phyloP scores from a whole-genome alignment of 1,140 invertebrate species.

The Pseudoatta argentina region DNA sequence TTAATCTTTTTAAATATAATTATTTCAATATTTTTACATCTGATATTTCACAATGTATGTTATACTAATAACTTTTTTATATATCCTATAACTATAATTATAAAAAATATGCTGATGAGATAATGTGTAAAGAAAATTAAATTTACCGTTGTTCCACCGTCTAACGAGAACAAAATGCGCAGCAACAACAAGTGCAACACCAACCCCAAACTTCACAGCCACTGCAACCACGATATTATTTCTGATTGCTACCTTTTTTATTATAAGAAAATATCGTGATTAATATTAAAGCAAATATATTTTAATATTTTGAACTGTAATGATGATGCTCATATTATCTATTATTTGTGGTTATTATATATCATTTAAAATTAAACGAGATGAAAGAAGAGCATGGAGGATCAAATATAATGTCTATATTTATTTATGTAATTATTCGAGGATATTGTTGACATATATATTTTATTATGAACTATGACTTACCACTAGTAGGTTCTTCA shows the following conservation, averaged over 20 bases:
- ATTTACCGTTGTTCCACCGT: conserved; percentile 86
- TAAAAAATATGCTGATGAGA: conserved; percentile 40
- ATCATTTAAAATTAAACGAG: conserved; percentile 15
- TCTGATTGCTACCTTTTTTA: conserved; percentile 60
- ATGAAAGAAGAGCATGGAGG: conserved; percentile 69
- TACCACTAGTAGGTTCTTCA: conserved; percentile 83
- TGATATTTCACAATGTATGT: background rate
- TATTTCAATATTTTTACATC: background rate
- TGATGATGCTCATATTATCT: conserved; percentile 21
- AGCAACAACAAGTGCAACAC: conserved; percentile 91
- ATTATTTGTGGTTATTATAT: background rate
- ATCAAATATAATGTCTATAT: conserved; percentile 27
- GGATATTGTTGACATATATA: background rate
- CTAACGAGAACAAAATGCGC: conserved; percentile 91
- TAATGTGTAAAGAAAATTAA: conserved; percentile 42
- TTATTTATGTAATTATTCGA: conserved; percentile 16
- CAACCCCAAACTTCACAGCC: conserved; percentile 92
- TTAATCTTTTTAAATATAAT: conserved; percentile 22
- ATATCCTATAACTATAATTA: background rate
- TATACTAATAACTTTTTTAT: conserved; percentile 27
- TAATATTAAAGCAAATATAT: conserved; percentile 19
- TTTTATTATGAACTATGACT: conserved; percentile 48
- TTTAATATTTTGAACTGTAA: conserved; percentile 7
- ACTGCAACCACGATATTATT: conserved; percentile 88
- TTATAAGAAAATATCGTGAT: conserved; percentile 35